Evolutionary conservation across 2,113 vertebrate genomes (phyloP).

Genomic region (Chionis minor): DNA sequence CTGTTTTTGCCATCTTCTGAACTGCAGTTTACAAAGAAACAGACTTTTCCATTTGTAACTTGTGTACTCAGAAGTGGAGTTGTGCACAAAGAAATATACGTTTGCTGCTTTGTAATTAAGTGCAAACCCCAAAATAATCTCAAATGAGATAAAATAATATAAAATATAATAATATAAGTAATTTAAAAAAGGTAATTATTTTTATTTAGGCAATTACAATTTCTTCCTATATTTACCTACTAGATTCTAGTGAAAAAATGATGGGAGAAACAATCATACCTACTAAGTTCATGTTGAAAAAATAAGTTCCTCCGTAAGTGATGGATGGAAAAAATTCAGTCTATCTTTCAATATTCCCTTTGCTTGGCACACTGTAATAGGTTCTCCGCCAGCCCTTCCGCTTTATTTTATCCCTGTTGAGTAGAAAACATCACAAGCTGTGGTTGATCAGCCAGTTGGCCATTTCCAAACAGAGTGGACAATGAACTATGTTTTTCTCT

Average conservation of each 20-base stretch:
- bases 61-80: not conserved
- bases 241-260: not conserved
- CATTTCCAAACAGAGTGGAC: not conserved
- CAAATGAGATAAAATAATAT: not conserved
- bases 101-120: not conserved
- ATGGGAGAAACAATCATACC: not conserved
- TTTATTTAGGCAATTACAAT: not conserved
- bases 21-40: not conserved
- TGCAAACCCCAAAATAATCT: not conserved
- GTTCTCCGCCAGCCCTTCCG: not conserved
- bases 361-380: not conserved
- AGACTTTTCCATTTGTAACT: not conserved
- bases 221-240: not conserved
- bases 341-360: not conserved
- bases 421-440: not conserved
- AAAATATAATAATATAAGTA: not conserved
- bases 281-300: not conserved
- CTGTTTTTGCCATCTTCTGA: not conserved
- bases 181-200: not conserved
- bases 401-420: not conserved
- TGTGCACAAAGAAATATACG: not conserved
- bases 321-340: not conserved
- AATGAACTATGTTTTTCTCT: not conserved
- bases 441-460: not conserved
- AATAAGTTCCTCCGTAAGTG: not conserved